Base-by-base conservation (phyloP, 2,113 vertebrate genomes). In the Toxotes chatareus region DNA sequence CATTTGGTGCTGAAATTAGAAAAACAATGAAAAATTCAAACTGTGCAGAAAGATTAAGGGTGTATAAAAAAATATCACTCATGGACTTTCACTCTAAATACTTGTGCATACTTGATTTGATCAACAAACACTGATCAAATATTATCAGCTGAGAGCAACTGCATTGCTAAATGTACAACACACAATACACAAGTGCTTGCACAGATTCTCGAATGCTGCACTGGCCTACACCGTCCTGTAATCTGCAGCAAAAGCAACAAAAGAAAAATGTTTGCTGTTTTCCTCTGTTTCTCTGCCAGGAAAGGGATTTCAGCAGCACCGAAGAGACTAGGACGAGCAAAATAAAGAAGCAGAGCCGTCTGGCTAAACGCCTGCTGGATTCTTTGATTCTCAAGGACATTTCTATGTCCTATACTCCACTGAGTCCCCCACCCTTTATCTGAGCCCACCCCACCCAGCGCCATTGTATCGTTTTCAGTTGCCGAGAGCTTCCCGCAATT, bases 311-410 rank as follows among this genome's bases (percentile, higher is more conserved):
- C 59, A 83, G 53, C 82, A 73, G 75, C 53, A 77, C 68, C 2
- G 63, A 47, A 27, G 77, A 89, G 73, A 88, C 79, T 1, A 64
- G 76, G 71, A 67, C 2, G 27, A 49, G 67, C 21, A 55, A 84
- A 86, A 87, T 74, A 71, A 80, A 84, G 79, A 56, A 49, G 55
- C 27, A 34, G 65, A 76, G 85, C 68, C 1, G 4, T 86, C 76
- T 81, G 82, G 78, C 73, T 83, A 46, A 84, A 88, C 85, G 86
- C 91, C 85, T 68, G 55, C 67, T 81, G 81, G 76, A 80, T 72
- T 91, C 73, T 89, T 66, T 83, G 64, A 83, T 80, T 83, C 76
- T 91, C 89, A 88, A 93, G 92, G 91, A 91, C 85, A 75, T 85
- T 88, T 80, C 55, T 56, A 12, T 59, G 82, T 89, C 74, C 85